phyloP scores from a whole-genome alignment of 2,888 invertebrate genomes.

The Deroplatys truncata region DNA sequence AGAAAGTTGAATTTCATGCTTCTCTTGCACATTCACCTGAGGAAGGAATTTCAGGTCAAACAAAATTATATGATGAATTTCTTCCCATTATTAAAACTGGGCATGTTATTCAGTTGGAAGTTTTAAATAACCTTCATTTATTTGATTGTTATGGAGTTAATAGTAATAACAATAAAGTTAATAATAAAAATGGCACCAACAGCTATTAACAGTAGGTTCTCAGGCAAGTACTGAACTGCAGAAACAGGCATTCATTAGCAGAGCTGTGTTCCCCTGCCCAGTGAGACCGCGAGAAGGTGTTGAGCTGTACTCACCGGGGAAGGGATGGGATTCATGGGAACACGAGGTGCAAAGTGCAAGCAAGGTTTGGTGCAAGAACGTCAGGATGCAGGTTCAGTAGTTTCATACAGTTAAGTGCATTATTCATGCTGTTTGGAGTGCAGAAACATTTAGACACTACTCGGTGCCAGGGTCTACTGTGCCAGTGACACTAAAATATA shows the following conservation, averaged over 20 bases:
- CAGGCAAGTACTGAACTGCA: neutral
- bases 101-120: too few relatives aligned
- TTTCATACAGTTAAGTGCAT: neutral
- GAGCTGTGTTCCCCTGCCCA: slow-evolving; percentile 18
- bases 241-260: neutral
- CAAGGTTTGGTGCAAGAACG: neutral
- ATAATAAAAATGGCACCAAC: too few relatives aligned
- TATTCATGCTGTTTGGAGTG: neutral
- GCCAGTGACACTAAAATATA: neutral
- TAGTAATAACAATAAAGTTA: too few relatives aligned
- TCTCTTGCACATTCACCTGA: too few relatives aligned
- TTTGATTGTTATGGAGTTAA: too few relatives aligned
- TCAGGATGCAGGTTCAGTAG: neutral
- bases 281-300: slow-evolving; percentile 29
- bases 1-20: too few relatives aligned
- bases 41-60: too few relatives aligned
- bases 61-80: too few relatives aligned
- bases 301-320: slow-evolving; percentile 28
- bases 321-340: neutral
- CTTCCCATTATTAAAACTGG: too few relatives aligned
- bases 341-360: slow-evolving; percentile 4
- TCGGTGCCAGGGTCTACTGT: neutral
- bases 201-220: too few relatives aligned
- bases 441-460: neutral
- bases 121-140: too few relatives aligned